These are phyloP conservation scores for Moxostoma hubbsi DNA, from an alignment of 2,797 vertebrate species.

Conservation along the genomic window DNA sequence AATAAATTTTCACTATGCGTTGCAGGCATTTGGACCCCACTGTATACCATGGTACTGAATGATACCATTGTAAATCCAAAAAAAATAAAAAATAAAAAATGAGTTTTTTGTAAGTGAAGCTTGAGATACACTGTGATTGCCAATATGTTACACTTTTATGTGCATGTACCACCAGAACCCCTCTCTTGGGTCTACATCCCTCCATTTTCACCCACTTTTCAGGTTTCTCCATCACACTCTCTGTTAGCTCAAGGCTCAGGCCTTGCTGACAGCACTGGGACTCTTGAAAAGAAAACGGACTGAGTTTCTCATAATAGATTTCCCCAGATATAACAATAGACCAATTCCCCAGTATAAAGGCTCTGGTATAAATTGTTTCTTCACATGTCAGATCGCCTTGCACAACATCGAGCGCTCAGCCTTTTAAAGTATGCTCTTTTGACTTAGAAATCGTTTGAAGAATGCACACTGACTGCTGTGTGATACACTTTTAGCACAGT, in stretches of 20 bases:
- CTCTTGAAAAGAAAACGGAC: conserved; percentile 21
- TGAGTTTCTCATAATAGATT: conserved; percentile 65
- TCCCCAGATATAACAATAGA: neutral
- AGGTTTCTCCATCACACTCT: conserved; percentile 36
- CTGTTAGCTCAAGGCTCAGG: conserved; percentile 35
- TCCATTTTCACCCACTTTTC: conserved; percentile 41
- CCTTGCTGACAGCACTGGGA: conserved; percentile 43
- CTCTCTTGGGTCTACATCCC: conserved; percentile 38
- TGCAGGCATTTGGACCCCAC: no score
- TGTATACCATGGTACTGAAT: no score
- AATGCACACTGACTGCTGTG: no score
- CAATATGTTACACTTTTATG: neutral
- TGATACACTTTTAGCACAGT: no score
- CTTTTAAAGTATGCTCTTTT: no score
- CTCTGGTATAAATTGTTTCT: no score
- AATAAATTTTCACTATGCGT: no score
- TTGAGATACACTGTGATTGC: neutral
- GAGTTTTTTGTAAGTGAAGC: neutral
- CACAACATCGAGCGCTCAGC: no score
- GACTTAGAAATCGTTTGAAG: no score
- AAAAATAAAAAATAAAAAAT: no score
- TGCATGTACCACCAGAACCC: conserved; percentile 19
- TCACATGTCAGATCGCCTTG: no score
- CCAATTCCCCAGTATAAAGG: conserved; percentile 58
- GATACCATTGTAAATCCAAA: no score